phyloP scores from a whole-genome alignment of 1,140 invertebrate genomes.

The Zaprionus vittiger region DNA sequence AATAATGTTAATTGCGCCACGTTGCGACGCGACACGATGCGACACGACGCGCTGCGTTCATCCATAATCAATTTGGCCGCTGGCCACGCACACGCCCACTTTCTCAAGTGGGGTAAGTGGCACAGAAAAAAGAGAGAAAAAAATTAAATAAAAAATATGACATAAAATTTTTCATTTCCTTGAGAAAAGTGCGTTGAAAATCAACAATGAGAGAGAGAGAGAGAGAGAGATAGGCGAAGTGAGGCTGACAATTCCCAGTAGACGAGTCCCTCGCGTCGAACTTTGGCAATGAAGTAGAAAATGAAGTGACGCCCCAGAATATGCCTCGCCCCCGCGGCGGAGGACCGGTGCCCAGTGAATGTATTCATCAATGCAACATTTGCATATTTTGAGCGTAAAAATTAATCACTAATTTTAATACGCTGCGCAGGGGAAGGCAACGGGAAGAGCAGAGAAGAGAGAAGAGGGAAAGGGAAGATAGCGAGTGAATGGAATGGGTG shows the following conservation, averaged over 20 bases:
- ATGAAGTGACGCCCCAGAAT: slow-evolving; percentile 72
- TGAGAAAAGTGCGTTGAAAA: slow-evolving; percentile 55
- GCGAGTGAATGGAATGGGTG: background rate
- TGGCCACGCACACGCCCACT: slow-evolving; percentile 48
- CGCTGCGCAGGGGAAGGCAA: slow-evolving; percentile 45
- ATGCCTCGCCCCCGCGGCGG: slow-evolving; percentile 20
- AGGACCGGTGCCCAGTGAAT: slow-evolving; percentile 50
- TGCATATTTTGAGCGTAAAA: slow-evolving; percentile 83
- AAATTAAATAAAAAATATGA: slow-evolving; percentile 71
- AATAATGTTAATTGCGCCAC: slow-evolving; percentile 78
- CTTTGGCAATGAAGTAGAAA: slow-evolving; percentile 83
- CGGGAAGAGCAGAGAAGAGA: background rate
- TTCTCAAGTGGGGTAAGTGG: background rate
- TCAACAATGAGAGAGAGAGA: slow-evolving; percentile 40
- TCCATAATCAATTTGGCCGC: slow-evolving; percentile 80
- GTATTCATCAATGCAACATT: slow-evolving; percentile 83
- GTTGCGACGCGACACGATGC: slow-evolving; percentile 7
- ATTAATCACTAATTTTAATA: slow-evolving; percentile 84
- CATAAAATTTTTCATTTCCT: slow-evolving; percentile 82
- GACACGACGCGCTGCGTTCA: slow-evolving; percentile 52
- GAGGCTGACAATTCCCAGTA: slow-evolving; percentile 59
- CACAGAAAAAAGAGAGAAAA: slow-evolving; percentile 31
- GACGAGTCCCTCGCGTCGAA: slow-evolving; percentile 63
- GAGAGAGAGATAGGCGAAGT: slow-evolving; percentile 32
- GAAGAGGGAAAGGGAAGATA: background rate